A percentile compares a stretch with the other conserved stretches of the same genome.
These are phyloP conservation scores for Sebastes itinus DNA, from an alignment of 2,797 vertebrate species.

Conservation along the genomic window DNA sequence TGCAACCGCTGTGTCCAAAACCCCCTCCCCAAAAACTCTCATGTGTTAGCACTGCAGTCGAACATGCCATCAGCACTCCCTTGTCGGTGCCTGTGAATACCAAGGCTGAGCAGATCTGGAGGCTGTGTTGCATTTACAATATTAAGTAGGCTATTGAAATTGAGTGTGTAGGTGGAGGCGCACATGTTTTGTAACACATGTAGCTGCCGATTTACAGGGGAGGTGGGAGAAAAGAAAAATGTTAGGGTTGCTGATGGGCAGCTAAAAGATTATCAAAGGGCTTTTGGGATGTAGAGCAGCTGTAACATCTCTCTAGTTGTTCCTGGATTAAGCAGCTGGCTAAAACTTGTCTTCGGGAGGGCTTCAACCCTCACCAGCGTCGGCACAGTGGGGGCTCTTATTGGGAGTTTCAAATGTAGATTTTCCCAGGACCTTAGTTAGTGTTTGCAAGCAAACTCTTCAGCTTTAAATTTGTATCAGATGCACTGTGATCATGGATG, in stretches of 20 bases:
- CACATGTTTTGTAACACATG: conserved; percentile 75
- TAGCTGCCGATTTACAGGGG: conserved; percentile 55
- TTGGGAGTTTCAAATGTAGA: conserved; percentile 9
- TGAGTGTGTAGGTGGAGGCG: conserved; percentile 78
- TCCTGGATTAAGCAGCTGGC: conserved; percentile 45
- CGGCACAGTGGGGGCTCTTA: background rate
- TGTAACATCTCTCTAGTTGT: conserved; percentile 47
- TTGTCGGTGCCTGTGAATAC: conserved; percentile 54
- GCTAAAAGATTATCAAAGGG: conserved; percentile 53
- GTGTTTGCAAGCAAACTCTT: conserved; percentile 3
- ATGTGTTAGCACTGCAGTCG: conserved; percentile 1
- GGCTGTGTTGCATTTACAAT: conserved; percentile 75
- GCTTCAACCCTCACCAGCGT: background rate
- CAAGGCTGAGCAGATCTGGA: conserved; percentile 73
- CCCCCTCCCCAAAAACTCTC: background rate
- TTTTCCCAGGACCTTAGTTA: background rate
- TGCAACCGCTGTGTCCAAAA: background rate
- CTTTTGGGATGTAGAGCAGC: conserved; percentile 51
- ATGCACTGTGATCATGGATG: conserved; percentile 16
- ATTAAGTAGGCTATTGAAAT: conserved; percentile 76
- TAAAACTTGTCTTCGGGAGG: conserved; percentile 4
- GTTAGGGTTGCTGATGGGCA: conserved; percentile 59
- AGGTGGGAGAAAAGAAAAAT: conserved; percentile 13
- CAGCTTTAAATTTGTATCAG: conserved; percentile 8
- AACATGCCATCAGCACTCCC: conserved; percentile 46